Evolutionary conservation across 2,113 vertebrate genomes (phyloP), one percentile per base, ranked within the genome.

Genomic region (Phainopepla nitens): DNA sequence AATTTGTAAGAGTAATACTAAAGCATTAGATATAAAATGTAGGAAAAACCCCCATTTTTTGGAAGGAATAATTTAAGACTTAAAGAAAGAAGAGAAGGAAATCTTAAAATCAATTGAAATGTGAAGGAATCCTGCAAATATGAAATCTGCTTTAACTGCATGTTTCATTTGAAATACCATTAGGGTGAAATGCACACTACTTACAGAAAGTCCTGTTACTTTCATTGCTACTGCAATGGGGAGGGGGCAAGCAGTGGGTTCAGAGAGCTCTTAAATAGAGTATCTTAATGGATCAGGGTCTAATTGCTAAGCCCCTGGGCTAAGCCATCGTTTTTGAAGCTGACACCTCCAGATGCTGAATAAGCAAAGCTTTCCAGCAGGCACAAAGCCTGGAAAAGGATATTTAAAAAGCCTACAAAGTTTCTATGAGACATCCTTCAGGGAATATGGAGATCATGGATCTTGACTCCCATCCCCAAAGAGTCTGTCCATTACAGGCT

Each of bases 281-380:
- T 77, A 75, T 66, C 75, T 90, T 93, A 97, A 94, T 83, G 84
- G 77, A 64, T 77, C 31, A 78, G 50, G 54, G 51, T 86, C 90
- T 95, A 81, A 90, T 94, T 93, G 82, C 66, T 70, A 53, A 92
- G 49, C 25, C 58, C 29, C 45, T 53, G 54, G 58, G 90, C 62
- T 94, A 72, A 90, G 70, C 49, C 79, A 83, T 88, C 4, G 27
- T 92, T 94, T 96, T 24, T 73, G 65, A 88, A 82, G 71, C 68
- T 93, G 95, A 90, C 80, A 83, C 66, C 18, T 82, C 19, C 64
- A 86, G 42, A 73, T 88, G 95, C 95, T 96, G 95, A 90, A 65
- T 42, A 91, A 94, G 87, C 87, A 91, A 85, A 91, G 8, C 28
- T 72, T 87, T 84, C 49, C 25, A 93, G 69, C 45, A 66, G 58